Evolutionary conservation across 1,140 invertebrate species (phyloP), one percentile per base, ranked within the genome.

Genomic region (Pogonomyrmex barbatus): DNA sequence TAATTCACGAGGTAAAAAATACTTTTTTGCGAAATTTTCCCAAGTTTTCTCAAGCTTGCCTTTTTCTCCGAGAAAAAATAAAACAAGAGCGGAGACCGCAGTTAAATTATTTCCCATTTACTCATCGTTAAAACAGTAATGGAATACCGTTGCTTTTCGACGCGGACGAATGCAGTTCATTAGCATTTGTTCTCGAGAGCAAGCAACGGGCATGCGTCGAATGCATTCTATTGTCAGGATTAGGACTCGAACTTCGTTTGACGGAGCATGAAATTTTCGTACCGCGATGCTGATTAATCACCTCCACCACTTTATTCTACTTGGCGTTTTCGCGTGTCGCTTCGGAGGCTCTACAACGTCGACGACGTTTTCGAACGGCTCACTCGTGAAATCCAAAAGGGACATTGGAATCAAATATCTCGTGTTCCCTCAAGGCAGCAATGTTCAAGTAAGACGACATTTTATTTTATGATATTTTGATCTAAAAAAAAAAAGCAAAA

Each of bases 351-450:
- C 39, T 8, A 33, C 42, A 1, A n/a, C 47, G 3, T 52, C 45
- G 8, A 47, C 9, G 33, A 85, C 36, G 17, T 68, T 45, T 30
- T 17, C 65, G 24, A 88, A 88, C 30, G 58, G 39, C 1, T 79
- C 78, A 63, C 75, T 91, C 14, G 67, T 42, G 10, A 83, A 91
- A 83, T 65, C 62, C 36, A 92, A 88, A 73, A 91, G 94, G 70
- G 92, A 92, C 67, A 78, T 90, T 77, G 60, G 87, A n/a, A 47
- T 68, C 30, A 92, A 92, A 50, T 95, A 94, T 85, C 89, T 95
- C 30, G 75, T 95, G 56, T 95, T 95, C 85, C 95, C 95, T 0
- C 91, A 95, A 87, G 95, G 95, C 5, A 95, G 95, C 76, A 95
- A 95, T 85, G 92, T 95, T 76, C 94, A 95, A 92, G 95, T 95